Conservation (phyloP, 1,140 invertebrate genomes). For the Penaeus vannamei region DNA sequence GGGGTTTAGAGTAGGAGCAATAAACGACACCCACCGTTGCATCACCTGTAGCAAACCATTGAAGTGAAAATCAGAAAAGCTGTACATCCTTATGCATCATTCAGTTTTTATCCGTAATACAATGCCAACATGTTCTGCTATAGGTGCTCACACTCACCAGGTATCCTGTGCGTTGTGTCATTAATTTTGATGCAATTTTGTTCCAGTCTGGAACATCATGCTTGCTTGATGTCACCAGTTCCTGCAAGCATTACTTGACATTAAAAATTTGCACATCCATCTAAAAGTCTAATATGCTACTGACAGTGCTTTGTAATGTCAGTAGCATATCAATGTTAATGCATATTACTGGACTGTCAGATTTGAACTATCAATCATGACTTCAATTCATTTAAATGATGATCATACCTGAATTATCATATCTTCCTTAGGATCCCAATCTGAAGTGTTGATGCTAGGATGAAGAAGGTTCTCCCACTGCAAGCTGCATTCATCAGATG, state of each 20-base stretch:
- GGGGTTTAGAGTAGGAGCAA: conserved; percentile 46
- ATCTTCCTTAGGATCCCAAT: conserved; percentile 50
- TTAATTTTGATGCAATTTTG: conserved; percentile 34
- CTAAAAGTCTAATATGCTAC: too few relatives aligned
- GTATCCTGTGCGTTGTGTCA: conserved; percentile 43
- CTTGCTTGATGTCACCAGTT: not conserved
- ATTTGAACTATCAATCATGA: not conserved
- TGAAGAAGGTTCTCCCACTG: conserved; percentile 53
- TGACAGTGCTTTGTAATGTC: too few relatives aligned
- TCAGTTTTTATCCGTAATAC: not conserved
- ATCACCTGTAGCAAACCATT: conserved; percentile 40
- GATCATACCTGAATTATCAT: conserved; percentile 41
- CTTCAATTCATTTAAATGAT: not conserved
- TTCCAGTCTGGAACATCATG: conserved; percentile 33
- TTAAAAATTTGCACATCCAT: too few relatives aligned
- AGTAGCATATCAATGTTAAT: too few relatives aligned
- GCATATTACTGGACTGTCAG: not conserved
- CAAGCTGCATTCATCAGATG: conserved; percentile 44
- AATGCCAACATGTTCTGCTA: not conserved
- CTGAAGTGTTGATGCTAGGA: conserved; percentile 37
- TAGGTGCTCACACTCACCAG: conserved; percentile 5
- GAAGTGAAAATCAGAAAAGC: not conserved
- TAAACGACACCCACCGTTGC: conserved; percentile 50
- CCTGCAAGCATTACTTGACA: conserved; percentile 2
- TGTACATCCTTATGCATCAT: too few relatives aligned